A percentile compares a stretch with the other conserved stretches of the same genome.
Conservation (phyloP, 2,888 invertebrate species). For the Priapulus caudatus region DNA sequence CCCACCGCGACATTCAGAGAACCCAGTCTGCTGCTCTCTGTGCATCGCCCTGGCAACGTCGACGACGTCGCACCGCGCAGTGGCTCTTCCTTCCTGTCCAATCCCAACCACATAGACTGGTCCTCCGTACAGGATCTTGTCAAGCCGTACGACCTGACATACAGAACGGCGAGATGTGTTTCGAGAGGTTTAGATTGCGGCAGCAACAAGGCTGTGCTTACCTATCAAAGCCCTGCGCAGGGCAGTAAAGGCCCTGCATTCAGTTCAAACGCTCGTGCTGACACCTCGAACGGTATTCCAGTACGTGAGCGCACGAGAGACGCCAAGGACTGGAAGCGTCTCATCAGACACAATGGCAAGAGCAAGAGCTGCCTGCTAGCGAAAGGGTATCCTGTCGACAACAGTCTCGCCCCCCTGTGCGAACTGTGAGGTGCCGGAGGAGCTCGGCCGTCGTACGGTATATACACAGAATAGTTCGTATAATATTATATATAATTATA, state of each 20-base stretch:
- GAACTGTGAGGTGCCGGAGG: constrained; percentile 33
- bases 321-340: constrained; percentile 43
- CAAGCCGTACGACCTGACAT: constrained; percentile 21
- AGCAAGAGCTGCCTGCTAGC: constrained; percentile 41
- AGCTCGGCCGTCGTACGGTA: constrained; percentile 17
- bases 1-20: no score
- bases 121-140: constrained; percentile 24
- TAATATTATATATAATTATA: no score
- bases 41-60: no score
- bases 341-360: constrained; percentile 42
- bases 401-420: constrained; percentile 38
- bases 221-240: constrained; percentile 37
- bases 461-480: no score
- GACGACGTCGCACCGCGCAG: no score
- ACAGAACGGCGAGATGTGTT: constrained; percentile 28
- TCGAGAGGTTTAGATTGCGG: constrained; percentile 39
- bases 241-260: constrained; percentile 44
- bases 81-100: no score
- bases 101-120: no score
- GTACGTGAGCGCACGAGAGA: constrained; percentile 41
- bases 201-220: constrained; percentile 34
- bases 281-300: constrained; percentile 44
- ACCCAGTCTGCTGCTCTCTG: no score
- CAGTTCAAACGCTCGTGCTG: constrained; percentile 37
- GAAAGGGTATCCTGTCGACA: constrained; percentile 39